These are phyloP conservation scores for Sylvilagus floridanus DNA, from an alignment of 2,797 vertebrate species.

Conservation along the genomic window DNA sequence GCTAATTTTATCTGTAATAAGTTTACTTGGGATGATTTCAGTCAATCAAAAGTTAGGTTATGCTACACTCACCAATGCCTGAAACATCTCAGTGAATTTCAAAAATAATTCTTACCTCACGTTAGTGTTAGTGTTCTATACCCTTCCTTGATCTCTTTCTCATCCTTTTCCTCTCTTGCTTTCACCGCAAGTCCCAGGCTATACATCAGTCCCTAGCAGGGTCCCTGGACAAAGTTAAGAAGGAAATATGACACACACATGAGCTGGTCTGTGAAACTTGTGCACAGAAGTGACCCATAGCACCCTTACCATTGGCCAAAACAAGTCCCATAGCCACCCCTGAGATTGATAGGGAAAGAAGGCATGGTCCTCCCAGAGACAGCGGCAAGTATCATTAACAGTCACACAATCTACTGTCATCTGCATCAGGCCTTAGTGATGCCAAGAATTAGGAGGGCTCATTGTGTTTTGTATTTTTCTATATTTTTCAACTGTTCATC, in stretches of 20 bases:
- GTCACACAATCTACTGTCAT: neutral
- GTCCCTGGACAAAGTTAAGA: neutral
- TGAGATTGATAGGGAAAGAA: neutral
- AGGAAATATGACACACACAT: neutral
- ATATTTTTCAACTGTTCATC: neutral
- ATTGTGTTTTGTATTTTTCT: neutral
- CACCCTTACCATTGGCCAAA: neutral
- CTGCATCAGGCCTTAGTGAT: neutral
- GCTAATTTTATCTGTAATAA: neutral
- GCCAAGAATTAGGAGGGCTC: neutral
- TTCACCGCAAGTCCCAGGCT: neutral
- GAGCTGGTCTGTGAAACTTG: neutral
- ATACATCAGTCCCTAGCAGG: neutral
- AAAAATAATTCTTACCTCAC: neutral
- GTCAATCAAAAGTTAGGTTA: neutral
- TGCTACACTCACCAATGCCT: neutral
- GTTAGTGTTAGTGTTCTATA: neutral
- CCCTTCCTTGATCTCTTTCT: no score
- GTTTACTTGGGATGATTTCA: neutral
- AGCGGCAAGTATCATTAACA: neutral
- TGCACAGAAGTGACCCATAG: neutral
- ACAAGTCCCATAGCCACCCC: neutral
- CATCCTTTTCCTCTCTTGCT: neutral
- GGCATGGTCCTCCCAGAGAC: neutral
- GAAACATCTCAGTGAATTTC: neutral